Evolutionary conservation across 1,140 invertebrate species (phyloP).

Genomic region (Drosophila neocordata): DNA sequence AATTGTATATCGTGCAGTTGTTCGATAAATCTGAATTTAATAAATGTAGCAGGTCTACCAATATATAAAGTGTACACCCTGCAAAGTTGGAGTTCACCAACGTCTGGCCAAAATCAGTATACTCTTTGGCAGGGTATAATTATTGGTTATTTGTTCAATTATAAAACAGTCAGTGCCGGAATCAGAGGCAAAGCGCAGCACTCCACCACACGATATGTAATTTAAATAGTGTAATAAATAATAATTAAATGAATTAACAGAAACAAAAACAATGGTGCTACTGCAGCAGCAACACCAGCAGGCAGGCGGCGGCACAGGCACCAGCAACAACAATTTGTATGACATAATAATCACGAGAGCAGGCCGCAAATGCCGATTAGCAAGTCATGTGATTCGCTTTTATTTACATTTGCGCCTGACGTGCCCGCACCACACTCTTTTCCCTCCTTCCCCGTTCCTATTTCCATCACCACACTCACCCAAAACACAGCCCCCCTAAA

Average conservation of each 20-base stretch:
- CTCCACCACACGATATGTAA: conserved; percentile 42
- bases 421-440: conserved; percentile 27
- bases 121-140: neutral
- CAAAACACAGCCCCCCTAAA: conserved; percentile 1
- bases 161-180: neutral
- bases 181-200: conserved; percentile 30
- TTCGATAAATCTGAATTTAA: too few species aligned
- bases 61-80: too few species aligned
- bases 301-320: conserved; percentile 33
- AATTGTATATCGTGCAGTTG: too few species aligned
- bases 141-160: neutral
- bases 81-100: too few species aligned
- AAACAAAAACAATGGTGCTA: neutral
- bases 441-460: neutral
- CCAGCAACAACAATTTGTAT: conserved; percentile 77
- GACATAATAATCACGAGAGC: conserved; percentile 83
- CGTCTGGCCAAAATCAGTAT: too few species aligned
- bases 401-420: conserved; percentile 81
- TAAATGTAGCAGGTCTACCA: too few species aligned
- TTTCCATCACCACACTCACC: neutral
- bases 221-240: conserved; percentile 74
- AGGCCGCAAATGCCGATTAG: conserved; percentile 81
- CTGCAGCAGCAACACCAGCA: conserved; percentile 13
- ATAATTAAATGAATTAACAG: conserved; percentile 76
- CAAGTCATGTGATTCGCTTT: conserved; percentile 83